These are phyloP conservation scores for Microctenopoma steveboyesi DNA, from an alignment of 2,797 vertebrate genomes.

Conservation along the genomic window DNA sequence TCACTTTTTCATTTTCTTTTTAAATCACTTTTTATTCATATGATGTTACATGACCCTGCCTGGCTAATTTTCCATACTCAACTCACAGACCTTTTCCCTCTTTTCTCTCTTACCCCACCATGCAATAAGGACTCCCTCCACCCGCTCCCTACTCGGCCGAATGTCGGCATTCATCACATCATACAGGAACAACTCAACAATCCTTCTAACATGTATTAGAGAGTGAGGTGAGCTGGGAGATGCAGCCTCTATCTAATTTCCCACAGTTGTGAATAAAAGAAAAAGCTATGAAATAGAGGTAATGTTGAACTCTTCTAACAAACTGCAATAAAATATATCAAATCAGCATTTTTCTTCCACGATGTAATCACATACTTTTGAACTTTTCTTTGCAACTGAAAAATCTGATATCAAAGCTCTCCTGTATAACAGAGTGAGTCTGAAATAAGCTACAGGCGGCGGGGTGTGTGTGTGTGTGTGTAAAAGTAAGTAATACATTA, in stretches of 20 bases:
- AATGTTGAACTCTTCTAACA: slow-evolving; percentile 44
- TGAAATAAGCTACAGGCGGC: slow-evolving; percentile 27
- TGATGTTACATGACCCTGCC: slow-evolving; percentile 11
- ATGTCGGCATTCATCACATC: slow-evolving; percentile 67
- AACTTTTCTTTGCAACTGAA: slow-evolving; percentile 33
- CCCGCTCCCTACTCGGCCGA: slow-evolving; percentile 46
- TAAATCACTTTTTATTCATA: slow-evolving; percentile 11
- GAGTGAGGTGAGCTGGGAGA: slow-evolving; percentile 48
- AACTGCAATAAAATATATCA: slow-evolving; percentile 50
- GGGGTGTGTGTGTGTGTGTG: not conserved
- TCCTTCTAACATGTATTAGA: slow-evolving; percentile 51
- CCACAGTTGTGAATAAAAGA: slow-evolving; percentile 38
- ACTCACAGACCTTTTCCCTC: slow-evolving; percentile 6
- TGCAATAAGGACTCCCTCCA: slow-evolving; percentile 38
- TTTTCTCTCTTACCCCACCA: slow-evolving; percentile 9
- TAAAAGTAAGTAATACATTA: slow-evolving; percentile 56
- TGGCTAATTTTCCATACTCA: slow-evolving; percentile 4
- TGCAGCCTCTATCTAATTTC: slow-evolving; percentile 57
- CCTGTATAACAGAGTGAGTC: slow-evolving; percentile 21
- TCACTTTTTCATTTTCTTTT: not conserved
- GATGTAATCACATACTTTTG: slow-evolving; percentile 39
- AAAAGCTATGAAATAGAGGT: slow-evolving; percentile 38
- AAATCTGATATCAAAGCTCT: slow-evolving; percentile 36
- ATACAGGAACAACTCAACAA: slow-evolving; percentile 55
- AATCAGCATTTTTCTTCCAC: slow-evolving; percentile 48